Percentiles rank a stretch among this genome's conserved stretches.
These are phyloP conservation scores for Chymomyza fuscimana DNA, from an alignment of 2,888 invertebrate species.

Conservation along the genomic window DNA sequence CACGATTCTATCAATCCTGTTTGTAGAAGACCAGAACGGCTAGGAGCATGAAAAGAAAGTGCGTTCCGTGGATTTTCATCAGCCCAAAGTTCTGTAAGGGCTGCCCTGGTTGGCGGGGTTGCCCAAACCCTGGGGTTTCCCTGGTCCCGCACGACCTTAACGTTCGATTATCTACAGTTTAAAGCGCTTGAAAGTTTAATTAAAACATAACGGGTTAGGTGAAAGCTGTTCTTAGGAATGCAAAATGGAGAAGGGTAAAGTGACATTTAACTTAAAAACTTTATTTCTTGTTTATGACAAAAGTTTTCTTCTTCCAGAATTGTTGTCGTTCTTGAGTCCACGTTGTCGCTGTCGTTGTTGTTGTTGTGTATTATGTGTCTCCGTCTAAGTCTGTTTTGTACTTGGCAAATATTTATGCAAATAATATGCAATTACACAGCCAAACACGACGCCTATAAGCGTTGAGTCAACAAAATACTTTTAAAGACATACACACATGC, in stretches of 20 bases:
- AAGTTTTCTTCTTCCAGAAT: conserved; percentile 35
- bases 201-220: neutral
- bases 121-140: too few relatives aligned
- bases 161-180: neutral
- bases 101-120: too few relatives aligned
- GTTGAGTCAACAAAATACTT: conserved; percentile 56
- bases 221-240: neutral
- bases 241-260: neutral
- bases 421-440: conserved; percentile 66
- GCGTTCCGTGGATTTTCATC: too few relatives aligned
- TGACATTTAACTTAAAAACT: conserved; percentile 17
- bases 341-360: conserved; percentile 18
- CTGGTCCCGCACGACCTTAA: too few relatives aligned
- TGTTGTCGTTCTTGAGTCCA: conserved; percentile 20
- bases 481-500: conserved; percentile 32
- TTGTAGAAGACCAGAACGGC: too few relatives aligned
- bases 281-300: conserved; percentile 39
- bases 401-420: conserved; percentile 64
- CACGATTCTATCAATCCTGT: too few relatives aligned
- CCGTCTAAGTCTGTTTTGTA: conserved; percentile 36
- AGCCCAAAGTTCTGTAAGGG: too few relatives aligned
- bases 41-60: too few relatives aligned
- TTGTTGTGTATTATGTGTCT: conserved; percentile 35
- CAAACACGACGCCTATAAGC: conserved; percentile 55
- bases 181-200: neutral